Percentiles rank a stretch among this genome's conserved stretches.
Evolutionary conservation across 2,797 vertebrate species (phyloP).

Genomic region (Malurus splendens): DNA sequence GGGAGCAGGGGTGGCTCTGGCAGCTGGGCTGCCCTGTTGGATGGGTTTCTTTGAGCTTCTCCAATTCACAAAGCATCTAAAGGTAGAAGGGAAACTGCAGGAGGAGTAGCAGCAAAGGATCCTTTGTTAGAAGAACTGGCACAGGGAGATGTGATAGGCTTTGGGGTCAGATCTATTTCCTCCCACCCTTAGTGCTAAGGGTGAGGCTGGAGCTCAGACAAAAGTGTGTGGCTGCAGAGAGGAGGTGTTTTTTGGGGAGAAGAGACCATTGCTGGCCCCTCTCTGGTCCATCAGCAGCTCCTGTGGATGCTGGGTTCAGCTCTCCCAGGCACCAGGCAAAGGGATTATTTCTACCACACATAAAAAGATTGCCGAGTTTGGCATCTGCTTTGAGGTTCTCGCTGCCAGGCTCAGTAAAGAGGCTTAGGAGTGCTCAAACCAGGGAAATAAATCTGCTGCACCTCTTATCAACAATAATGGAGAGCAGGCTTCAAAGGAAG

Average conservation of each 20-base stretch:
- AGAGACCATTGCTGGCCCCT: background rate
- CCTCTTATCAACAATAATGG: constrained; percentile 37
- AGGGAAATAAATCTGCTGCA: constrained; percentile 20
- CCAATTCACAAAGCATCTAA: background rate
- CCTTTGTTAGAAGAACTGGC: background rate
- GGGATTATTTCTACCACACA: constrained; percentile 16
- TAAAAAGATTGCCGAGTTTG: constrained; percentile 32
- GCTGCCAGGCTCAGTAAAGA: constrained; percentile 41
- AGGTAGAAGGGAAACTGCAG: background rate
- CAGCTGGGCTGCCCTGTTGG: background rate
- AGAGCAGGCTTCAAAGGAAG: constrained; percentile 22
- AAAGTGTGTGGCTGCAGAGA: background rate
- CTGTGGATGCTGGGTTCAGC: background rate
- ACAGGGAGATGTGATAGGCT: background rate
- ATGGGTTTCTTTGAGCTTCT: background rate
- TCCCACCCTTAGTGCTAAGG: background rate
- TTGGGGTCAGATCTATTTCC: background rate
- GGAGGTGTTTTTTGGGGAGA: background rate
- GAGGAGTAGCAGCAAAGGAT: background rate
- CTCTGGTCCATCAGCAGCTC: background rate
- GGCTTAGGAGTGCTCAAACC: constrained; percentile 25
- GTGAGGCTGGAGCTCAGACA: background rate
- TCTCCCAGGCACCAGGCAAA: background rate
- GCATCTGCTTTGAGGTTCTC: constrained; percentile 21
- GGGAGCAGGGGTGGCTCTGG: background rate